These are phyloP conservation scores for Hedya salicella DNA, from an alignment of 2,888 invertebrate species.

Conservation along the genomic window DNA sequence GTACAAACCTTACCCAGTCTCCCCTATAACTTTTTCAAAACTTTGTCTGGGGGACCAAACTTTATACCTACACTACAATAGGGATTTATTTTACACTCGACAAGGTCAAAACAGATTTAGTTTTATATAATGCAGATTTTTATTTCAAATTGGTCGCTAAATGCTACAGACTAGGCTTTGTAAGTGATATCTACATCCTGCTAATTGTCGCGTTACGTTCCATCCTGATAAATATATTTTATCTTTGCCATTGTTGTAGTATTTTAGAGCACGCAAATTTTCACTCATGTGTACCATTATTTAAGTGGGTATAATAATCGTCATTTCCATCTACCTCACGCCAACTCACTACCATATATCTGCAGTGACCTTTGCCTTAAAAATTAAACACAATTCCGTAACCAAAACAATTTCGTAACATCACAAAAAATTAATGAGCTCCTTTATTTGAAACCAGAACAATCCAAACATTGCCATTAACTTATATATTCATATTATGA, in stretches of 20 bases:
- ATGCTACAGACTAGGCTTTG: background rate
- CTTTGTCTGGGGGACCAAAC: too few species aligned
- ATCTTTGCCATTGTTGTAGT: background rate
- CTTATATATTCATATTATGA: conserved; percentile 36
- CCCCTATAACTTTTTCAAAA: too few species aligned
- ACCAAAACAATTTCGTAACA: conserved; percentile 4
- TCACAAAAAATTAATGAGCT: conserved; percentile 14
- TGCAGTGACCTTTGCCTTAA: too few species aligned
- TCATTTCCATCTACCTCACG: too few species aligned
- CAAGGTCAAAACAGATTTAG: background rate
- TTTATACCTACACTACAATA: too few species aligned
- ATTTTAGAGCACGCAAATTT: background rate
- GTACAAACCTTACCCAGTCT: too few species aligned
- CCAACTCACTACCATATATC: too few species aligned
- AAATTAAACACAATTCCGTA: background rate
- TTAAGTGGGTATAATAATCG: too few species aligned
- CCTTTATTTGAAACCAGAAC: conserved; percentile 17
- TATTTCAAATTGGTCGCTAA: background rate
- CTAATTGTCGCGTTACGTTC: background rate
- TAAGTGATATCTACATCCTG: background rate
- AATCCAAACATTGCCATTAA: conserved; percentile 34
- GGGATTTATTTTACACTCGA: background rate
- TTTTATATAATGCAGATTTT: background rate
- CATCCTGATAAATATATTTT: background rate
- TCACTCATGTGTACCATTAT: too few species aligned